These are phyloP conservation scores for Gymnobelideus leadbeateri DNA, from an alignment of 2,113 vertebrate species.

Conservation along the genomic window DNA sequence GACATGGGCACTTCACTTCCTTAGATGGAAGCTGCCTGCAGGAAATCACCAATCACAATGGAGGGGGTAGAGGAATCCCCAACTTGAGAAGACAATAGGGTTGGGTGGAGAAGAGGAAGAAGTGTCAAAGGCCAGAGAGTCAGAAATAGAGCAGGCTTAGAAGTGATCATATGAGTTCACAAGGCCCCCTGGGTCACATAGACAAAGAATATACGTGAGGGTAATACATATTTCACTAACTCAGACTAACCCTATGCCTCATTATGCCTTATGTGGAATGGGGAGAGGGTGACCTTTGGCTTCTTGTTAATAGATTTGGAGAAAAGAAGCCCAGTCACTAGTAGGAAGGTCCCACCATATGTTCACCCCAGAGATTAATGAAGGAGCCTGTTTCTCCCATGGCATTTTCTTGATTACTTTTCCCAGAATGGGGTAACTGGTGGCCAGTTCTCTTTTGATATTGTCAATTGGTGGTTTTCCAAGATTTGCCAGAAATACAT, in stretches of 20 bases:
- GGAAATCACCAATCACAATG: background rate
- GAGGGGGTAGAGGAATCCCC: background rate
- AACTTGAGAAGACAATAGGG: background rate
- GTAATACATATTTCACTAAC: background rate
- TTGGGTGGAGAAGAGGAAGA: background rate
- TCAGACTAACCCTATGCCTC: background rate
- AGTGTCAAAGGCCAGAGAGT: background rate
- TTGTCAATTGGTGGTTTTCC: background rate
- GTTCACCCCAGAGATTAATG: background rate
- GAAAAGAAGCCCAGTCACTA: background rate
- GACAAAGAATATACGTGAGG: background rate
- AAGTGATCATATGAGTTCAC: background rate
- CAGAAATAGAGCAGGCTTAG: background rate
- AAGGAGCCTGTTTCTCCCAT: background rate
- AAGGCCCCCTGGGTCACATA: background rate
- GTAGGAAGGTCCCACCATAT: background rate
- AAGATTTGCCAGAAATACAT: background rate
- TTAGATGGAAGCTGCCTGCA: background rate
- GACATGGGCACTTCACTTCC: background rate
- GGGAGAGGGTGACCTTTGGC: background rate
- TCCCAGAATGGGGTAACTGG: background rate
- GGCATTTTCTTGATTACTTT: background rate
- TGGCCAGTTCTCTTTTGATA: background rate
- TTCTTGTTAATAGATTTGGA: background rate
- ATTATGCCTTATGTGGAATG: background rate